phyloP scores from a whole-genome alignment of 2,888 invertebrate genomes.

The Cheilosia urbana region DNA sequence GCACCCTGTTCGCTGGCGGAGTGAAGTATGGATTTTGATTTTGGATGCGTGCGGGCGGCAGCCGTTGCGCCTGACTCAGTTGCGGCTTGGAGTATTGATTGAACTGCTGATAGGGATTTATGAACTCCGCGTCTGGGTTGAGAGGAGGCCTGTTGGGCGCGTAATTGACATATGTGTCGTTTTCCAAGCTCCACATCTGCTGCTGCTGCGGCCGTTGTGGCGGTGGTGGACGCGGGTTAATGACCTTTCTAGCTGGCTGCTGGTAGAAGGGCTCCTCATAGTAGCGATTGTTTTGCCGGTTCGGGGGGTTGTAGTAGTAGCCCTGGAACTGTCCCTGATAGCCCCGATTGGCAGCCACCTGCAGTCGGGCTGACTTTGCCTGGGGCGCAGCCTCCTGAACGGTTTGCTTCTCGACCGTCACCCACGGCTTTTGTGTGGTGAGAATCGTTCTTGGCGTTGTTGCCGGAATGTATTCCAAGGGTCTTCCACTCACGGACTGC shows the following conservation, averaged over 20 bases:
- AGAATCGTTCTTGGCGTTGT: slow-evolving; percentile 88
- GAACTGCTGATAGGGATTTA: slow-evolving; percentile 82
- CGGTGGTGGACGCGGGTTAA: slow-evolving; percentile 72
- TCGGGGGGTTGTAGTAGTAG: slow-evolving; percentile 78
- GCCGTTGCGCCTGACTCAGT: slow-evolving; percentile 60
- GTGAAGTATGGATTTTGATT: slow-evolving; percentile 78
- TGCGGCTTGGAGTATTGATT: slow-evolving; percentile 74
- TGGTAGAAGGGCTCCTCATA: slow-evolving; percentile 77
- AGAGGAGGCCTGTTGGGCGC: slow-evolving; percentile 85
- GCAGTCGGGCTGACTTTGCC: slow-evolving; percentile 67
- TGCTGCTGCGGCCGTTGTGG: slow-evolving; percentile 81
- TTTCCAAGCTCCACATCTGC: slow-evolving; percentile 84
- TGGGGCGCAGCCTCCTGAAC: slow-evolving; percentile 76
- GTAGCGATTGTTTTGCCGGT: slow-evolving; percentile 79
- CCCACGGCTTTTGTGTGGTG: slow-evolving; percentile 77
- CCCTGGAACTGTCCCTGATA: slow-evolving; percentile 80
- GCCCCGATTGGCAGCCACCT: slow-evolving; percentile 77
- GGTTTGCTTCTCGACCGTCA: slow-evolving; percentile 79
- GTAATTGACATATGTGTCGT: slow-evolving; percentile 88
- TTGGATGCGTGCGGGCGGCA: slow-evolving; percentile 76
- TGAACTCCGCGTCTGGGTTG: slow-evolving; percentile 88
- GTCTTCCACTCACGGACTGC: slow-evolving; percentile 81
- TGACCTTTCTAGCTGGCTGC: slow-evolving; percentile 62
- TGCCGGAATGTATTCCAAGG: slow-evolving; percentile 84
- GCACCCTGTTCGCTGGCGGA: slow-evolving; percentile 65